These are phyloP conservation scores for Drosophila paranaensis DNA, from an alignment of 2,888 invertebrate genomes.

Conservation along the genomic window DNA sequence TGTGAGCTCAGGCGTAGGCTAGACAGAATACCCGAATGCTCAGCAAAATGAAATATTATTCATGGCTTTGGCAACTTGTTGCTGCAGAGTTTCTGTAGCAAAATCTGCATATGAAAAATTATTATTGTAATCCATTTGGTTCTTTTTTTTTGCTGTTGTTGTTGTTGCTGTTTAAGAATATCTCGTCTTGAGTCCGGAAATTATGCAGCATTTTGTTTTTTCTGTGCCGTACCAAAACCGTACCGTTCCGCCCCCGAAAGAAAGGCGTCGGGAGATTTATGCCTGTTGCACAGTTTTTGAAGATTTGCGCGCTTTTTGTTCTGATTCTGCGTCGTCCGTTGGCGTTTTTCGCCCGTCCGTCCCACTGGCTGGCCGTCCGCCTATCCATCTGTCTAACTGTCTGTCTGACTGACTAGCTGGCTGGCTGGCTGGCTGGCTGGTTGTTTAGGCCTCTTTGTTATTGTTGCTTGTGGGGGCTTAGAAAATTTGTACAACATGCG, in stretches of 20 bases:
- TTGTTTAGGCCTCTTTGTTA: conserved; percentile 32
- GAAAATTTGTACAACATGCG: conserved; percentile 77
- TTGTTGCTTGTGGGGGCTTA: conserved; percentile 68
- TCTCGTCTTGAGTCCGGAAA: conserved; percentile 54
- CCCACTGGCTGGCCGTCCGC: conserved; percentile 12
- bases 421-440: conserved; percentile 11
- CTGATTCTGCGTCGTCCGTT: conserved; percentile 67
- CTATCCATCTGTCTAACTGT: conserved; percentile 20
- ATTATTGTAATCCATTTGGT: conserved; percentile 81
- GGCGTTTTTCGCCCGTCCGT: conserved; percentile 50
- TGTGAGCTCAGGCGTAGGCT: conserved; percentile 47
- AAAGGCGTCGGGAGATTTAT: conserved; percentile 78
- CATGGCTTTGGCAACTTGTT: conserved; percentile 79
- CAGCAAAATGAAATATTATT: conserved; percentile 76
- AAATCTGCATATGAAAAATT: conserved; percentile 81
- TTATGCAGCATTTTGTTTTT: conserved; percentile 79
- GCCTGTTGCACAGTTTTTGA: conserved; percentile 60
- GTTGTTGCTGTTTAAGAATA: conserved; percentile 12
- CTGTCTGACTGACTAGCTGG: conserved; percentile 26
- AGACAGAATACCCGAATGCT: conserved; percentile 57
- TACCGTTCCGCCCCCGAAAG: conserved; percentile 66
- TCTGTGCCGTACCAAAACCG: conserved; percentile 32
- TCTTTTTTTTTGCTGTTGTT: neutral
- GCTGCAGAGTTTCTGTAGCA: conserved; percentile 60
- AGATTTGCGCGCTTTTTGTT: conserved; percentile 65